Evolutionary conservation across 2,797 vertebrate species (phyloP).

Genomic region (Gymnothorax javanicus): DNA sequence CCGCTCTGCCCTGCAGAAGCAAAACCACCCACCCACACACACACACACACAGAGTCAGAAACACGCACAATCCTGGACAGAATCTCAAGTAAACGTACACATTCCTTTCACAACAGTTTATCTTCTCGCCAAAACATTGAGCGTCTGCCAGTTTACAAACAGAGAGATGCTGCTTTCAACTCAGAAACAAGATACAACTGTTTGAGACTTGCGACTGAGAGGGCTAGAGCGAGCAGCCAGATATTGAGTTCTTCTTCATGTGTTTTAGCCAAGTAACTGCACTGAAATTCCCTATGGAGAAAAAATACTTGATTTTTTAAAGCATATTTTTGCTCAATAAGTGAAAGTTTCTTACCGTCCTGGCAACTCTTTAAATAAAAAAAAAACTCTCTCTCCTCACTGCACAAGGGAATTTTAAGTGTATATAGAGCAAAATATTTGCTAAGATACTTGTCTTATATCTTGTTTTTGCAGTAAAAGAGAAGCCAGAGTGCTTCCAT

Average conservation of each 20-base stretch:
- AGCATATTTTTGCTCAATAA: too few relatives aligned
- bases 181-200: background rate
- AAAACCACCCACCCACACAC: background rate
- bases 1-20: slow-evolving; percentile 86
- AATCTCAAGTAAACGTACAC: background rate
- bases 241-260: too few relatives aligned
- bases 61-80: background rate
- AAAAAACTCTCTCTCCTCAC: too few relatives aligned
- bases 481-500: background rate
- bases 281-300: too few relatives aligned
- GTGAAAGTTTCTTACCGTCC: too few relatives aligned
- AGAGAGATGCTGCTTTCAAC: background rate
- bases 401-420: too few relatives aligned
- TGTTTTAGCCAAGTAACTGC: too few relatives aligned
- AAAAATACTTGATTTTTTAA: too few relatives aligned
- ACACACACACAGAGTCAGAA: background rate
- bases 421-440: too few relatives aligned
- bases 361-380: too few relatives aligned
- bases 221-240: too few relatives aligned
- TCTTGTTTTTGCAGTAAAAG: background rate
- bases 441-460: too few relatives aligned
- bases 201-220: background rate
- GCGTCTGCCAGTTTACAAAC: background rate
- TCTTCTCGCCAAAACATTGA: background rate
- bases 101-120: background rate